A percentile compares a stretch with the other conserved stretches of the same genome.
Evolutionary conservation across 1,140 invertebrate genomes (phyloP).

Genomic region (Chrysopa pallens): DNA sequence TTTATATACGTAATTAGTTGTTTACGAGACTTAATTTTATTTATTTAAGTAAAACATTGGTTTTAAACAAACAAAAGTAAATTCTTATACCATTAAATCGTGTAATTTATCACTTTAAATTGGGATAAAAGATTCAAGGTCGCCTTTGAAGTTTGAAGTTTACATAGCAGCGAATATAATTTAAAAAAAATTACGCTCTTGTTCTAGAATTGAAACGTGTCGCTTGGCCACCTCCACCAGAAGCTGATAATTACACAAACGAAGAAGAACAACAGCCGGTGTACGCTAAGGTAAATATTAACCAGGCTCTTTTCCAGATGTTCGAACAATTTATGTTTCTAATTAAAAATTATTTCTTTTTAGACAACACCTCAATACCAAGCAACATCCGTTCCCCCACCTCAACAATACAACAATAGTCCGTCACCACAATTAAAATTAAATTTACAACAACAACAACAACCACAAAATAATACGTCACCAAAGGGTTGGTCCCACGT

Average conservation of each 20-base stretch:
- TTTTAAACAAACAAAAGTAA: no score
- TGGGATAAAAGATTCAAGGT: no score
- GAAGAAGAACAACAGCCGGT: constrained; percentile 26
- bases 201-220: constrained; percentile 57
- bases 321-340: no score
- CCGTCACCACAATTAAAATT: constrained; percentile 25
- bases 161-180: no score
- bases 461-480: constrained; percentile 14
- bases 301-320: no score
- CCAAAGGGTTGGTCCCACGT: constrained; percentile 20
- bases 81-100: no score
- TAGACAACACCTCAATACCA: constrained; percentile 18
- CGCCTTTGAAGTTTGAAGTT: no score
- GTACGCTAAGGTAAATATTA: constrained; percentile 33
- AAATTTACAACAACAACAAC: constrained; percentile 19
- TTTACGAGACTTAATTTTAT: no score
- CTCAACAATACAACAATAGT: constrained; percentile 17
- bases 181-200: no score
- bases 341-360: neutral
- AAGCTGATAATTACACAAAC: constrained; percentile 23
- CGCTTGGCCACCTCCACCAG: constrained; percentile 61
- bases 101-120: no score
- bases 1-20: no score
- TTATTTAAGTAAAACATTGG: no score
- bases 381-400: constrained; percentile 10